Evolutionary conservation across 2,888 invertebrate genomes (phyloP).

Genomic region (Leptinotarsa peninsularis): DNA sequence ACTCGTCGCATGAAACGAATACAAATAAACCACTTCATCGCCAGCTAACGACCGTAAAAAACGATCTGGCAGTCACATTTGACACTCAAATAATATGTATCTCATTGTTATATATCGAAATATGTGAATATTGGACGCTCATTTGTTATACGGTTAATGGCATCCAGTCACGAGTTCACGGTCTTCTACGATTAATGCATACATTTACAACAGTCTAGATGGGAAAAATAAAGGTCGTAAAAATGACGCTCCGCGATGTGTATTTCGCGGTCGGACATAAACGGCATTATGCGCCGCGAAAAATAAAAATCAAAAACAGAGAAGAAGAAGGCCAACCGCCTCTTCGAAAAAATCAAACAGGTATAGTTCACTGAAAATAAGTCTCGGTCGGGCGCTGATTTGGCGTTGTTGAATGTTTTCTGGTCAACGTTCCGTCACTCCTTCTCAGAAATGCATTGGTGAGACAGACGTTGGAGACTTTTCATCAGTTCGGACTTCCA

Average conservation of each 20-base stretch:
- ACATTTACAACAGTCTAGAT: slow-evolving; percentile 27
- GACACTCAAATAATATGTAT: slow-evolving; percentile 2
- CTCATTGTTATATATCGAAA: background rate
- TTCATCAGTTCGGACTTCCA: too few relatives aligned
- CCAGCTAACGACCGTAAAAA: slow-evolving; percentile 5
- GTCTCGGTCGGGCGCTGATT: slow-evolving; percentile 1
- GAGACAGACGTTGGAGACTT: too few relatives aligned
- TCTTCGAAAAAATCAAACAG: slow-evolving; percentile 39
- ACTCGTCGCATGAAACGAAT: background rate
- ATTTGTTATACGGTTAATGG: slow-evolving; percentile 33
- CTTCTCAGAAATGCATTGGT: too few relatives aligned
- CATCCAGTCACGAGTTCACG: slow-evolving; percentile 39
- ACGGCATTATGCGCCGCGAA: slow-evolving; percentile 22
- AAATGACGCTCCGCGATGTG: slow-evolving; percentile 24
- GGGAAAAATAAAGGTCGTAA: slow-evolving; percentile 35
- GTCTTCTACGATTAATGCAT: slow-evolving; percentile 37
- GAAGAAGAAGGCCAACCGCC: slow-evolving; percentile 41
- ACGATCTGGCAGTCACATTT: slow-evolving; percentile 1
- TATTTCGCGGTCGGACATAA: slow-evolving; percentile 12
- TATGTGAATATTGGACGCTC: slow-evolving; percentile 17
- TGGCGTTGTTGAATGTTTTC: background rate
- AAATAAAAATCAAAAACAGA: slow-evolving; percentile 18
- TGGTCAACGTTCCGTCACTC: background rate
- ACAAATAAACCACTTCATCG: background rate
- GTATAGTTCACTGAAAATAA: slow-evolving; percentile 27